Evolutionary conservation across 2,113 vertebrate genomes (phyloP).

Genomic region (Mustela nigripes): DNA sequence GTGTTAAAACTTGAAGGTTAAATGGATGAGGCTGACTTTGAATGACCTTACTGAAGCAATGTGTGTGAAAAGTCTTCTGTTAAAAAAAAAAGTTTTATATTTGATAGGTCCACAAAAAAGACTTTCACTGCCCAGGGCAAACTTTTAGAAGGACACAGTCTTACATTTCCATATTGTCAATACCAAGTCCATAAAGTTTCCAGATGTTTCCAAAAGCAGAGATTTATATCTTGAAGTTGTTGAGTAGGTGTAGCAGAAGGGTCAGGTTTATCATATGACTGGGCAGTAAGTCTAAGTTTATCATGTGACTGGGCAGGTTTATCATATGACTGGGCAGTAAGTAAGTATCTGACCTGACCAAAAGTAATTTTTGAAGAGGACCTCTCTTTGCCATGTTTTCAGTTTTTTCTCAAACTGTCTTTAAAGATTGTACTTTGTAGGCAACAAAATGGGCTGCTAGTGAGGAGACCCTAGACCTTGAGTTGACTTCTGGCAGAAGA

Average conservation of each 20-base stretch:
- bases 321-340: not conserved
- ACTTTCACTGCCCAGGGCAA: not conserved
- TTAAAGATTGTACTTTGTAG: not conserved
- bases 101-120: not conserved
- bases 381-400: not conserved
- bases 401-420: not conserved
- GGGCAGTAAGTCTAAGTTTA: not conserved
- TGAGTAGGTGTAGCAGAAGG: not conserved
- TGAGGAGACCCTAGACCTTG: not conserved
- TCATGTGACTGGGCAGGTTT: not conserved
- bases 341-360: not conserved
- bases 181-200: not conserved
- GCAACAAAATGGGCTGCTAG: not conserved
- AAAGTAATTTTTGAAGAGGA: constrained; percentile 36
- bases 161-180: constrained; percentile 34
- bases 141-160: not conserved
- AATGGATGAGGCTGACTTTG: constrained; percentile 1
- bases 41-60: constrained; percentile 44
- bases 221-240: not conserved
- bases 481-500: not conserved
- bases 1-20: constrained; percentile 66
- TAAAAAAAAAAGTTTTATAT: not conserved
- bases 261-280: not conserved
- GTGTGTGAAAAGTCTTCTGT: not conserved
- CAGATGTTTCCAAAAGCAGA: not conserved